Percentiles rank a stretch among this genome's conserved stretches.
Conservation (phyloP, 2,113 vertebrate genomes). For the Vimba vimba region DNA sequence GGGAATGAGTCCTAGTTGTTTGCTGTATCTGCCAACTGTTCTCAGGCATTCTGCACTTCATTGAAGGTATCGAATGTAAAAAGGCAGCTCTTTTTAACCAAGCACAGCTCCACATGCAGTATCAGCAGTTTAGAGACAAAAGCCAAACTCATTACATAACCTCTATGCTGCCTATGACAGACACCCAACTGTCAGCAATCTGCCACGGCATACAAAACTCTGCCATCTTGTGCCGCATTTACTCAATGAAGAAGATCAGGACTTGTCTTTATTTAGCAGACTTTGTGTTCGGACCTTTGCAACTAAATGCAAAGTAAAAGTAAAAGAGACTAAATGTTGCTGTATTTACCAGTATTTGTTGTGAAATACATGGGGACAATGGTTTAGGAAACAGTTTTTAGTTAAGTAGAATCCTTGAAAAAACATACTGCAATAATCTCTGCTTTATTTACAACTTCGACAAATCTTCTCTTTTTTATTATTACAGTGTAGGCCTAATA, state of each 20-base stretch:
- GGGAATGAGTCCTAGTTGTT: not conserved
- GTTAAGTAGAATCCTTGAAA: too few relatives aligned
- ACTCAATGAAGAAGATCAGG: slow-evolving; percentile 1
- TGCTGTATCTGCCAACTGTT: not conserved
- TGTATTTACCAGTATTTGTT: not conserved
- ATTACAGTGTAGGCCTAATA: not conserved
- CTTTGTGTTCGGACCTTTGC: not conserved
- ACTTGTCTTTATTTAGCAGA: not conserved
- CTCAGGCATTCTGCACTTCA: not conserved
- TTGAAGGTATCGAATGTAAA: not conserved
- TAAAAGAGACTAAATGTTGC: not conserved
- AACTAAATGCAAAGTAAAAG: not conserved
- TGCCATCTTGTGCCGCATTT: slow-evolving; percentile 6
- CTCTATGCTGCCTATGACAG: slow-evolving; percentile 25
- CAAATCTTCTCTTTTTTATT: too few relatives aligned
- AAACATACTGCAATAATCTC: too few relatives aligned
- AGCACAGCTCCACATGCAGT: slow-evolving; percentile 25
- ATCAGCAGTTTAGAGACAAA: slow-evolving; percentile 46
- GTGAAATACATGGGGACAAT: not conserved
- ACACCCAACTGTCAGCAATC: slow-evolving; percentile 46
- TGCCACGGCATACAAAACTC: slow-evolving; percentile 17
- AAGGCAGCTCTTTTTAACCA: slow-evolving; percentile 16
- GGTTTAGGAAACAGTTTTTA: too few relatives aligned
- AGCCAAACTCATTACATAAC: slow-evolving; percentile 46
- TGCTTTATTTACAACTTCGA: too few relatives aligned